Base-by-base conservation (phyloP, 2,888 invertebrate genomes). In the Eilema depressum region DNA sequence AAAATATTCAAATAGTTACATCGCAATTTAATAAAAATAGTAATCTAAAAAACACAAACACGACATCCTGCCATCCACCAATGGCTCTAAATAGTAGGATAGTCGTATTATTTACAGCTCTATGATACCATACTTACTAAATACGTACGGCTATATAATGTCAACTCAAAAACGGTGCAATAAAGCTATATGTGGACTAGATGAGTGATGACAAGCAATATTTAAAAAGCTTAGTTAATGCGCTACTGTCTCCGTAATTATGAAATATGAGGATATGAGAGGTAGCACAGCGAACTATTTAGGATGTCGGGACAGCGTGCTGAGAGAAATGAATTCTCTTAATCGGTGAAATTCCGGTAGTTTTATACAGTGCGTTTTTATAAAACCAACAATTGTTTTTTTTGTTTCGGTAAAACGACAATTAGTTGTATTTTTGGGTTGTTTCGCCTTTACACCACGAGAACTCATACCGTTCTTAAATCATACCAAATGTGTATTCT, bases 191-290 rank as follows among this genome's bases (percentile, higher is more conserved):
- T 53, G 8, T 8, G n/a, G n/a, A n/a, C 53, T n/a, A 8, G 2
- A 47, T 53, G n/a, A 53, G 8, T 53, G 53, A 53, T 53, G 20
- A 53, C 53, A 53, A 53, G 8, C 10, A 53, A 53, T 53, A 53
- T 53, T 53, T 53, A 53, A 53, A 53, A 53, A n/a, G n/a, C 10
- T 53, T n/a, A 53, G 53, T n/a, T 53, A 53, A 53, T 53, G n/a
- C 53, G 53, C n/a, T n/a, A 53, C 53, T 20, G 53, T 53, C 53
- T 53, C n/a, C n/a, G 10, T 53, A 53, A 53, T 53, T 10, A 53
- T 10, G 53, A 53, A 53, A 53, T 53, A 53, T 53, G 53, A n/a
- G n/a, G 8, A 53, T n/a, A 53, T 53, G n/a, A 53, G n/a, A 10
- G 53, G 53, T n/a, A 53, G n/a, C 41, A 17, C 8, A n/a, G 53